These are phyloP conservation scores for Neodiprion pinetum DNA, from an alignment of 1,140 invertebrate genomes.

Conservation along the genomic window DNA sequence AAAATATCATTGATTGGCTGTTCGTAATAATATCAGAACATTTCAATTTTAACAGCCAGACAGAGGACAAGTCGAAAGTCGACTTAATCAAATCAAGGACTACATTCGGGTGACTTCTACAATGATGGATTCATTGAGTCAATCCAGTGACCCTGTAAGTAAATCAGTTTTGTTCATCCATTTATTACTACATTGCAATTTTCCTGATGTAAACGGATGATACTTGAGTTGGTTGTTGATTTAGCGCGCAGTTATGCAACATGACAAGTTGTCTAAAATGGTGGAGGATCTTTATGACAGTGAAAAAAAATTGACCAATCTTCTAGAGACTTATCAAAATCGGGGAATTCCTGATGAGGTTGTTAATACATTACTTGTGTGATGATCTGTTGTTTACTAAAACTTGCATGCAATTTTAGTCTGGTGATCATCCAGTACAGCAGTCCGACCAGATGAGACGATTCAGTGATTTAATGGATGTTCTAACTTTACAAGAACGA, in stretches of 20 bases:
- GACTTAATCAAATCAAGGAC: constrained; percentile 68
- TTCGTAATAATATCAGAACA: constrained; percentile 6
- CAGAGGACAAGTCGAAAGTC: constrained; percentile 63
- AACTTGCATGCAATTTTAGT: constrained; percentile 31
- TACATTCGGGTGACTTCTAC: constrained; percentile 69
- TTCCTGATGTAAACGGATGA: constrained; percentile 7
- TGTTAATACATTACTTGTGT: constrained; percentile 25
- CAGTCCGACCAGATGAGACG: constrained; percentile 30
- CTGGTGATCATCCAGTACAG: constrained; percentile 21
- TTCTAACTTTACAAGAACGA: constrained; percentile 32
- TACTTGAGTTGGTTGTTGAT: constrained; percentile 22
- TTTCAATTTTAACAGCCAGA: constrained; percentile 53
- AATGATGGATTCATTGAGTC: constrained; percentile 68
- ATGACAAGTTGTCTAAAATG: constrained; percentile 56
- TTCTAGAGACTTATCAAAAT: constrained; percentile 52
- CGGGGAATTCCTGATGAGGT: constrained; percentile 49
- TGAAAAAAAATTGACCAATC: constrained; percentile 53
- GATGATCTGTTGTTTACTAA: constrained; percentile 7
- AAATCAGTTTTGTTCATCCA: constrained; percentile 11
- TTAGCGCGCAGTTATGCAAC: constrained; percentile 52
- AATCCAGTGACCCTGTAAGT: constrained; percentile 68
- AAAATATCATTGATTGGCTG: neutral
- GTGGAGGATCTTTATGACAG: constrained; percentile 58
- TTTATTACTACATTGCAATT: constrained; percentile 2
- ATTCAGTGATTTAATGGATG: constrained; percentile 33